Conservation (phyloP, 1,140 invertebrate species). For the Drosophila santomea region DNA sequence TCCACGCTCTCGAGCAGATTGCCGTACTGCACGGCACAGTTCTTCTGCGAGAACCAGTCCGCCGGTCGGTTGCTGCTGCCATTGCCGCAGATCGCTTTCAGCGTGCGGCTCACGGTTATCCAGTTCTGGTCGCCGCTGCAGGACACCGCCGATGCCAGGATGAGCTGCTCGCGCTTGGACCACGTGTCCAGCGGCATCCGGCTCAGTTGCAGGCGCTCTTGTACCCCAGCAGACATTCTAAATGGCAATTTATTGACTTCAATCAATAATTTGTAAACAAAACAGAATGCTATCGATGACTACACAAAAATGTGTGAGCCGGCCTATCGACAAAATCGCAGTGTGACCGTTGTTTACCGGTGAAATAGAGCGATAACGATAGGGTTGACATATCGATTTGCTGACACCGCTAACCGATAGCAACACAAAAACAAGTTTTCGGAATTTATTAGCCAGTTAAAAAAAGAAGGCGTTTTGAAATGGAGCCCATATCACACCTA, state of each 20-base stretch:
- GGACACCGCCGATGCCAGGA: slow-evolving; percentile 93
- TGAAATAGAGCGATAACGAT: neutral
- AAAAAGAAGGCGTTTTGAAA: slow-evolving; percentile 66
- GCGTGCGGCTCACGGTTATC: slow-evolving; percentile 94
- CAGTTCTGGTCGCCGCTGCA: slow-evolving; percentile 97
- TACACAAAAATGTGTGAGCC: too few relatives aligned
- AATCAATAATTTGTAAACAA: neutral
- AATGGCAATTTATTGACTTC: slow-evolving; percentile 4
- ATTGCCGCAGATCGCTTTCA: slow-evolving; percentile 89
- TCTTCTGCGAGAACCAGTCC: slow-evolving; percentile 96
- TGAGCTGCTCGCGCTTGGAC: slow-evolving; percentile 93
- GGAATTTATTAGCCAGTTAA: slow-evolving; percentile 1
- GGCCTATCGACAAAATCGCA: too few relatives aligned
- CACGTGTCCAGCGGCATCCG: slow-evolving; percentile 91
- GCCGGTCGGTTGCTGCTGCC: slow-evolving; percentile 86
- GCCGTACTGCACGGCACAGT: slow-evolving; percentile 95
- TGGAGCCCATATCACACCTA: slow-evolving; percentile 90
- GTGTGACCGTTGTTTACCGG: too few relatives aligned
- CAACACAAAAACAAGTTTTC: slow-evolving; percentile 52
- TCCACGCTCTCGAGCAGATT: slow-evolving; percentile 93
- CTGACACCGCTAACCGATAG: slow-evolving; percentile 16
- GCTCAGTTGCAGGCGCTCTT: slow-evolving; percentile 86
- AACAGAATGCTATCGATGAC: too few relatives aligned
- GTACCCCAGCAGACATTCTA: slow-evolving; percentile 30
- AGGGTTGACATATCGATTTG: neutral